phyloP scores from a whole-genome alignment of 1,140 invertebrate genomes.

The Argopecten irradians region DNA sequence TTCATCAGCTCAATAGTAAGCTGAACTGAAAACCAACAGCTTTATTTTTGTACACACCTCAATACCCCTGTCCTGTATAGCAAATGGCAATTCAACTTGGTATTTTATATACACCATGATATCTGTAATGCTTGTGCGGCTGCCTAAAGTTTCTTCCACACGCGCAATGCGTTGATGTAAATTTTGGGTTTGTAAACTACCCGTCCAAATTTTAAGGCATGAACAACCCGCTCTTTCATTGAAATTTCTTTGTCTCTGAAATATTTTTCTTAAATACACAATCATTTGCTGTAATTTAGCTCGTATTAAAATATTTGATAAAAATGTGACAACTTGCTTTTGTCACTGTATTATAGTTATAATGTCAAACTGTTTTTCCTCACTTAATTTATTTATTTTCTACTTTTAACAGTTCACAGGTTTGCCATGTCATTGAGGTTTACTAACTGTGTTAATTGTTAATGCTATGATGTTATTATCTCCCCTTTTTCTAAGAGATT shows the following conservation, averaged over 20 bases:
- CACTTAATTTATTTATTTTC: no score
- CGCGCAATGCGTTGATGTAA: not conserved
- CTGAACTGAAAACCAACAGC: not conserved
- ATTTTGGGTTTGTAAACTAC: not conserved
- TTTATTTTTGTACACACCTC: not conserved
- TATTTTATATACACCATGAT: not conserved
- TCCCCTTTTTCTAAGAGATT: not conserved
- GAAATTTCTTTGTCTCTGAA: not conserved
- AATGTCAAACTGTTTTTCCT: no score
- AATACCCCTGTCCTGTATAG: not conserved
- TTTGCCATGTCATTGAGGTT: not conserved
- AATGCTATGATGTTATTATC: not conserved
- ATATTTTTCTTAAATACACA: no score
- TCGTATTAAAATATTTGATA: no score
- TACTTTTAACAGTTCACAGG: not conserved
- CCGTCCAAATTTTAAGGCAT: not conserved
- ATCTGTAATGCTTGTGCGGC: not conserved
- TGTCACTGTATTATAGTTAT: no score
- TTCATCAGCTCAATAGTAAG: not conserved
- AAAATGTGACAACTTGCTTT: no score
- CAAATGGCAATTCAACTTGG: not conserved
- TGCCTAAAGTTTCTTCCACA: not conserved
- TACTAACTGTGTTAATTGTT: not conserved
- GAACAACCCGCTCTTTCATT: not conserved
- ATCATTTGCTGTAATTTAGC: no score